Conservation (phyloP, 2,888 invertebrate species). For the Spicauda simplicius region DNA sequence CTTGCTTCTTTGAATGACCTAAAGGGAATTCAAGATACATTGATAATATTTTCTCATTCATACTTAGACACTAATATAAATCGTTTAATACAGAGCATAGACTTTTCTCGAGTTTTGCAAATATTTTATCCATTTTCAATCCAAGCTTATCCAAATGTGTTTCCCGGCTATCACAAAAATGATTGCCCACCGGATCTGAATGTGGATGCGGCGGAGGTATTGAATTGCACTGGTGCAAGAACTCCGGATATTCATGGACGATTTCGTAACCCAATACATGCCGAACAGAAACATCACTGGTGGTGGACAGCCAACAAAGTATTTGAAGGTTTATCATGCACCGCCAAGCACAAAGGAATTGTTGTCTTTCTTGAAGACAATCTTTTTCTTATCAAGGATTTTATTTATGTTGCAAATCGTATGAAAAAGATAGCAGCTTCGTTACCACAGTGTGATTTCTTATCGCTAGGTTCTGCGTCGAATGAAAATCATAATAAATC, state of each 20-base stretch:
- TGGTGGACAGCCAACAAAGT: conserved; percentile 70
- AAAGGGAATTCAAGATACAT: conserved; percentile 55
- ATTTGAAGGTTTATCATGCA: conserved; percentile 54
- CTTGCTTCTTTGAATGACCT: conserved; percentile 56
- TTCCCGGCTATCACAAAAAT: conserved; percentile 53
- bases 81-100: conserved; percentile 52
- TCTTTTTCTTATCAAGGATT: conserved; percentile 58
- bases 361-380: conserved; percentile 60
- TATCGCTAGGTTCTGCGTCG: conserved; percentile 51
- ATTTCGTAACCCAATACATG: conserved; percentile 52
- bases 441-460: conserved; percentile 55
- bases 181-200: conserved; percentile 53
- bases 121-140: conserved; percentile 64
- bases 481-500: conserved; percentile 39
- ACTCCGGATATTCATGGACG: conserved; percentile 56
- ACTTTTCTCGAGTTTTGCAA: conserved; percentile 63
- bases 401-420: conserved; percentile 57
- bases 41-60: conserved; percentile 65
- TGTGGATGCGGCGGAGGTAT: conserved; percentile 44
- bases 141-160: conserved; percentile 53
- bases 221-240: conserved; percentile 54
- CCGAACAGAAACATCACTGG: conserved; percentile 63
- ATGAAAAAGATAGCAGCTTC: conserved; percentile 55
- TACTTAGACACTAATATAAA: conserved; percentile 55
- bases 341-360: conserved; percentile 50